These are phyloP conservation scores for Trochalopteron elliotii DNA, from an alignment of 2,113 vertebrate species.

Conservation along the genomic window DNA sequence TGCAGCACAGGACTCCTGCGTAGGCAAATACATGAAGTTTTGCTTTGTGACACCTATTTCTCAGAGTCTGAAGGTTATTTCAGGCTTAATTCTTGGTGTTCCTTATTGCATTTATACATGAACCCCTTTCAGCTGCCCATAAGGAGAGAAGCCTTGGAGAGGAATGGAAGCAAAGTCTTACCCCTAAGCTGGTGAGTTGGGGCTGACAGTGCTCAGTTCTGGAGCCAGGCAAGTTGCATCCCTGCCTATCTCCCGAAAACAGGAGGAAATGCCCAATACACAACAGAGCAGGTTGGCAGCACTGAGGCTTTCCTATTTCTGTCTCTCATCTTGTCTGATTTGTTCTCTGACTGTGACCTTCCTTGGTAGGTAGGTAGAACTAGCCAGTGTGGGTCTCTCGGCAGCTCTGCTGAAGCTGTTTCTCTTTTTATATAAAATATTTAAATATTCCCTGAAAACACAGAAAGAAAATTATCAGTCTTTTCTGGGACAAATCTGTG, in stretches of 20 bases:
- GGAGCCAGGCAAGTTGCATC: not conserved
- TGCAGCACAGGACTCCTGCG: not conserved
- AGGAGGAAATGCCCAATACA: not conserved
- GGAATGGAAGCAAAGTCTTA: not conserved
- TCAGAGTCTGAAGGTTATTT: not conserved
- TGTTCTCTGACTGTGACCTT: not conserved
- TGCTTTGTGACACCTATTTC: not conserved
- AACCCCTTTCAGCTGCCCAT: not conserved
- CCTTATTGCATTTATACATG: not conserved
- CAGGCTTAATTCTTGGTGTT: not conserved
- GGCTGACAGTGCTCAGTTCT: not conserved
- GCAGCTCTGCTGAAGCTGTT: not conserved
- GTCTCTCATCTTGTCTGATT: not conserved
- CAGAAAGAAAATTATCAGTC: not conserved
- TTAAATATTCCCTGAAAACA: not conserved
- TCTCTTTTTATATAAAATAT: not conserved
- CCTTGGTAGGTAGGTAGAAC: not conserved
- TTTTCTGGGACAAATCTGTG: not conserved
- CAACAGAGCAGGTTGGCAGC: not conserved
- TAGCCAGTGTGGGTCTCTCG: not conserved
- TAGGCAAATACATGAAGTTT: not conserved
- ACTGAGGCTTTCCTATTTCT: not conserved
- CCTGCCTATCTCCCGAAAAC: fast-evolving
- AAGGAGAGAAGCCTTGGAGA: not conserved
- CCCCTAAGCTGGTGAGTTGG: not conserved